Evolutionary conservation across 2,113 vertebrate genomes (phyloP).

Genomic region (Misgurnus mizolepis): DNA sequence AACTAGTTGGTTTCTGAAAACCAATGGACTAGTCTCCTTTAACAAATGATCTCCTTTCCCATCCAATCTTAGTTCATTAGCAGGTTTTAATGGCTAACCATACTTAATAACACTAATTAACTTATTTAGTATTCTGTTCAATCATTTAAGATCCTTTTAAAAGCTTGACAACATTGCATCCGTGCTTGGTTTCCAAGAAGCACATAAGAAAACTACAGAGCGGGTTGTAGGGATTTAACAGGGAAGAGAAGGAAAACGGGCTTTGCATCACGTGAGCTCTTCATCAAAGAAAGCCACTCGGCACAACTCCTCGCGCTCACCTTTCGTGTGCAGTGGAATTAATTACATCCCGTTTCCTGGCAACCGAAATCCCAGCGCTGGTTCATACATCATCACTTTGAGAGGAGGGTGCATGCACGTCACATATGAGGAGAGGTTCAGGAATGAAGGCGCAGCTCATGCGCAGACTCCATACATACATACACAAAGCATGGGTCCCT

Average conservation of each 20-base stretch:
- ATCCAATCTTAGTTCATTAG: no score
- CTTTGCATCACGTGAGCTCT: conserved; percentile 25
- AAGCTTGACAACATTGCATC: neutral
- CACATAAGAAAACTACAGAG: neutral
- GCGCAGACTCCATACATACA: conserved; percentile 4
- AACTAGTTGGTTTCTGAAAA: no score
- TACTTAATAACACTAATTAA: no score
- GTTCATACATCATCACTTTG: conserved; percentile 24
- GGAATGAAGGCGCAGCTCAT: neutral
- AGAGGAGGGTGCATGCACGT: neutral
- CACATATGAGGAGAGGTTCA: neutral
- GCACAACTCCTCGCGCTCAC: conserved; percentile 42
- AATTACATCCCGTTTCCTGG: conserved; percentile 53
- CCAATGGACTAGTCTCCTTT: no score
- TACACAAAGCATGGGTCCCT: neutral
- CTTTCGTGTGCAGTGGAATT: conserved; percentile 48
- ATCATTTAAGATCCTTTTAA: no score
- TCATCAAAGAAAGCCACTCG: conserved; percentile 38
- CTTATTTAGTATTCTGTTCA: no score
- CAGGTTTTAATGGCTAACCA: no score
- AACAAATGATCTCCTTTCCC: no score
- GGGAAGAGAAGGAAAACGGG: neutral
- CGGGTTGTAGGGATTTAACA: neutral
- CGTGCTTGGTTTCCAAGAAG: neutral
- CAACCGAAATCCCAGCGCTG: conserved; percentile 42